Conservation (phyloP, 2,113 vertebrate genomes). For the Sialia sialis region DNA sequence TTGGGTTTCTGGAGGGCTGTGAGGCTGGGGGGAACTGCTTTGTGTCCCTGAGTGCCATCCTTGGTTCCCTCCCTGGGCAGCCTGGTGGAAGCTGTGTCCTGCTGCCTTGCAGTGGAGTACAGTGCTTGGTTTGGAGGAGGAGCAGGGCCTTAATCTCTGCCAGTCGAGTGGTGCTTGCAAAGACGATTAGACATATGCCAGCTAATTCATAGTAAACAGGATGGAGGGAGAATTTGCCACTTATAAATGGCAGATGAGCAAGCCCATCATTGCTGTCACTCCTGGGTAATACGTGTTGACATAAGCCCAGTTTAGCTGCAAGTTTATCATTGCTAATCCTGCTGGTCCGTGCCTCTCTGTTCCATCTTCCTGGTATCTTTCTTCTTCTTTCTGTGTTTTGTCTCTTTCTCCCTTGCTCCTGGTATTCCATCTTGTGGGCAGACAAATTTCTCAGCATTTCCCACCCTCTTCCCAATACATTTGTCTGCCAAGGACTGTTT, state of each 20-base stretch:
- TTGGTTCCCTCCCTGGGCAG: background rate
- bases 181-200: slow-evolving; percentile 69
- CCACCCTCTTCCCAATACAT: background rate
- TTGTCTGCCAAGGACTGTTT: background rate
- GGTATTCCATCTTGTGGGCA: background rate
- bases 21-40: background rate
- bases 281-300: background rate
- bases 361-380: background rate
- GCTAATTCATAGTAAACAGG: slow-evolving; percentile 64
- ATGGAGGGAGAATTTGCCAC: slow-evolving; percentile 56
- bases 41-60: background rate
- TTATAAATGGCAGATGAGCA: slow-evolving; percentile 58
- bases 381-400: background rate
- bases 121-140: background rate
- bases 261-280: background rate
- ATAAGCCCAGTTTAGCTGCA: slow-evolving; percentile 15
- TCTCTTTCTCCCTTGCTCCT: background rate
- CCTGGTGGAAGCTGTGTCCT: background rate
- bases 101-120: background rate
- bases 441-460: background rate
- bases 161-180: background rate
- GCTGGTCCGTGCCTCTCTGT: background rate
- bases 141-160: slow-evolving; percentile 36
- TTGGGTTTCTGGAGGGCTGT: background rate
- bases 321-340: slow-evolving; percentile 9